Conservation (phyloP, 1,140 invertebrate species). For the Drosophila sp. region DNA sequence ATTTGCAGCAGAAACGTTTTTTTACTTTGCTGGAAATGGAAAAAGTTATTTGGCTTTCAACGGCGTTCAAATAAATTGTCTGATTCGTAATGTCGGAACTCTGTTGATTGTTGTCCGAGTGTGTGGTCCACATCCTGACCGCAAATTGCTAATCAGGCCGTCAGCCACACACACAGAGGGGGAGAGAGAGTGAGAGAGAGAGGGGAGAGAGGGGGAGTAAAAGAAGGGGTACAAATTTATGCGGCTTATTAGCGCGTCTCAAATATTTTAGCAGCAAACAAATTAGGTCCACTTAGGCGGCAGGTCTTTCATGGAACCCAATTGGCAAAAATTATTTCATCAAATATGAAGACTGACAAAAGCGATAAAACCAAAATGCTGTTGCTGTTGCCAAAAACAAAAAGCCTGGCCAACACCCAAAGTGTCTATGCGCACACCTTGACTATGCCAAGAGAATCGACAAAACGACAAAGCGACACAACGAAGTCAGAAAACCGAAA, state of each 20-base stretch:
- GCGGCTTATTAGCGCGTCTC: conserved; percentile 74
- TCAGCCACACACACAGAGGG: conserved; percentile 38
- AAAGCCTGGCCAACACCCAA: conserved; percentile 68
- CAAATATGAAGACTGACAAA: conserved; percentile 53
- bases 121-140: conserved; percentile 70
- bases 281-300: conserved; percentile 74
- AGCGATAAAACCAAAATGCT: conserved; percentile 62
- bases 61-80: conserved; percentile 50
- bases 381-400: conserved; percentile 25
- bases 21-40: neutral
- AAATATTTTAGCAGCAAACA: conserved; percentile 79
- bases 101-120: conserved; percentile 36
- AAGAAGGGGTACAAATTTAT: conserved; percentile 59
- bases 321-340: conserved; percentile 73
- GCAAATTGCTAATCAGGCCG: conserved; percentile 67
- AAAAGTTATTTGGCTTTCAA: conserved; percentile 37
- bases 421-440: conserved; percentile 81
- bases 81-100: neutral
- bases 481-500: conserved; percentile 18
- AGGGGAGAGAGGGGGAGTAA: neutral
- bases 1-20: neutral
- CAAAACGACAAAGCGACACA: conserved; percentile 11
- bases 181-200: neutral
- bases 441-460: conserved; percentile 44
- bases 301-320: conserved; percentile 43